Evolutionary conservation across 2,888 invertebrate genomes (phyloP), one percentile per base, ranked within the genome.

Genomic region (Orthosia incerta): DNA sequence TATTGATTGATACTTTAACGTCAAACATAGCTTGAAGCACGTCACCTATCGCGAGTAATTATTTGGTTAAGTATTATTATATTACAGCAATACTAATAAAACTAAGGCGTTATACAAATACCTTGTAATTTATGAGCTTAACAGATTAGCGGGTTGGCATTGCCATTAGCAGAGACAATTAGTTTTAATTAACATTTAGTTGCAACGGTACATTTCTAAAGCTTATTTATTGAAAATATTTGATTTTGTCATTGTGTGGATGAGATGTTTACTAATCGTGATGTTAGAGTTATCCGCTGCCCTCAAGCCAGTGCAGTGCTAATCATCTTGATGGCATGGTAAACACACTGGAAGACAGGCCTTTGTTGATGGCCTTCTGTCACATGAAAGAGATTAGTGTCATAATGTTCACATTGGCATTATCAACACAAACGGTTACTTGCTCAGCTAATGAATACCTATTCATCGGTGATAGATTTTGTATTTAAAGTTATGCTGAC

Each of bases 351-450:
- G 51, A 79, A 74, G 73, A 71, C 79, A 78, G 84, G 82, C 76
- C 79, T 74, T 80, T 83, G 79, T 82, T 84, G 67, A 80, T 71
- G 83, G 85, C 79, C 80, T 75, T 82, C 74, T 74, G 81, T 87
- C 87, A 86, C 79, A 87, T 91, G 88, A 85, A 87, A 88, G 75
- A 89, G 79, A 90, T 92, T 90, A 92, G 81, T 86, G 76, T 79
- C 85, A 68, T 77, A 60, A 63, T 76, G 77, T 81, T 75, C 70
- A 62, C 60, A 80, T 86, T 89, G 85, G 79, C 84, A 81, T 76
- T 75, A 80, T 77, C 60, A 39, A 60, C 64, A 68, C 57, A 80
- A 83, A 71, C 50, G 55, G 51, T 65, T 59, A 31, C 69, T 82
- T 77, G 63, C 53, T 60, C 51, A 31, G 48, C 39, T 16, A 80